Percentiles rank a stretch among this genome's conserved stretches.
These are phyloP conservation scores for Tetranychus truncatus DNA, from an alignment of 2,888 invertebrate species.

Conservation along the genomic window DNA sequence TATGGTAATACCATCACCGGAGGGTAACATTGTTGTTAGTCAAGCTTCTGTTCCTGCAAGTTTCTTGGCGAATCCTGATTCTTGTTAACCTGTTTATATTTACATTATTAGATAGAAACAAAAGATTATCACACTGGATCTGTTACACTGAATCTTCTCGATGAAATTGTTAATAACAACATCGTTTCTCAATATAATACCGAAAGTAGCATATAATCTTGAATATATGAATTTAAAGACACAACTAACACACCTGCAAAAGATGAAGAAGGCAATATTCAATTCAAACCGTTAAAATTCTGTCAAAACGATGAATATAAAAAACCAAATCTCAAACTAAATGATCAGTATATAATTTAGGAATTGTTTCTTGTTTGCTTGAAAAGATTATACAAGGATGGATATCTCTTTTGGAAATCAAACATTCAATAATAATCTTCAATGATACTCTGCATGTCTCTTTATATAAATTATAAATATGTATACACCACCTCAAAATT, in stretches of 20 bases:
- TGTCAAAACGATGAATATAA: no score
- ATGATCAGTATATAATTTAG: no score
- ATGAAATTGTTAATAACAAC: neutral
- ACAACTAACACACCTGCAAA: no score
- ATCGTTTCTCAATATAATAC: no score
- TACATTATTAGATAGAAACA: neutral
- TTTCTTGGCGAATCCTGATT: neutral
- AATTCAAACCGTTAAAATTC: no score
- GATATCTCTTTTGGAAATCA: neutral
- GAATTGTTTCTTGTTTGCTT: no score
- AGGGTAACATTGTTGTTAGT: neutral
- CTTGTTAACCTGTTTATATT: neutral
- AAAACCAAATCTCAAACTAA: no score
- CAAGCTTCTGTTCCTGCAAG: neutral
- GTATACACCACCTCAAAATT: neutral
- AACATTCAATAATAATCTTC: neutral
- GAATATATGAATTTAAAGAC: no score
- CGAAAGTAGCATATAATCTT: no score
- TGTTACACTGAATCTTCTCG: neutral
- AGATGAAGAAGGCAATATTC: no score
- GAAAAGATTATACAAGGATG: no score
- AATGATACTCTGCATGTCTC: neutral
- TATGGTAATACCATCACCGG: neutral
- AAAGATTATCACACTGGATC: no score
- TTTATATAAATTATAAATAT: neutral